Conservation (phyloP, 2,888 invertebrate species). For the Stenoptilia bipunctidactyla region DNA sequence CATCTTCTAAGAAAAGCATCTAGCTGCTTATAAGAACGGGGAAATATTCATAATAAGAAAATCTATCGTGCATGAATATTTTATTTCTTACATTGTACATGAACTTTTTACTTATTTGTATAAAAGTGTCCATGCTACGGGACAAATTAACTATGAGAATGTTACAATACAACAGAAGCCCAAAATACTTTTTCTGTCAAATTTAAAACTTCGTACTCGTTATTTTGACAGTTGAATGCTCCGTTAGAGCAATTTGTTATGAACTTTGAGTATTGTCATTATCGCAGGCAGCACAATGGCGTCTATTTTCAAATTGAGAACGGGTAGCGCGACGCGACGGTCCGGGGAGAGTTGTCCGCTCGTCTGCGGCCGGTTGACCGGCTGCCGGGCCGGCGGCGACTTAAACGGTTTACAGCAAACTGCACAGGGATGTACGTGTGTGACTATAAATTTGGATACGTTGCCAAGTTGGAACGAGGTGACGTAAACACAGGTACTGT, state of each 20-base stretch:
- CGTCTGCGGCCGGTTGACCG: slow-evolving; percentile 33
- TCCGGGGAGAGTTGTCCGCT: slow-evolving; percentile 25
- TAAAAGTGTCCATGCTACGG: too few species aligned
- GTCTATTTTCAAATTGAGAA: slow-evolving; percentile 63
- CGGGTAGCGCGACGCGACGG: slow-evolving; percentile 57
- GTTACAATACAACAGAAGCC: too few species aligned
- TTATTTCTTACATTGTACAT: too few species aligned
- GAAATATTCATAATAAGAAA: too few species aligned
- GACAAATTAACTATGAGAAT: too few species aligned
- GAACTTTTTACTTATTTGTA: too few species aligned
- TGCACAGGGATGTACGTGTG: not conserved
- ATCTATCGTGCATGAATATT: too few species aligned
- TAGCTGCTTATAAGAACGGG: slow-evolving; percentile 7
- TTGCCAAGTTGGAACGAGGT: too few species aligned
- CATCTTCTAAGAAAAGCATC: slow-evolving; percentile 41
- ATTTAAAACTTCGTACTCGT: too few species aligned
- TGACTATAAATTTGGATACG: not conserved
- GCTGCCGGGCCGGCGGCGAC: not conserved
- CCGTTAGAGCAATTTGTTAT: slow-evolving; percentile 4
- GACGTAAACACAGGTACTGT: not conserved
- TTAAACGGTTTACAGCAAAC: not conserved
- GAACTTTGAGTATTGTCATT: slow-evolving; percentile 32
- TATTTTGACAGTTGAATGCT: too few species aligned
- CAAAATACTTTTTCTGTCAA: slow-evolving; percentile 9
- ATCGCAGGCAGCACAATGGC: slow-evolving; percentile 36